phyloP scores from a whole-genome alignment of 2,797 vertebrate species.

The Onychomys leucogaster region DNA sequence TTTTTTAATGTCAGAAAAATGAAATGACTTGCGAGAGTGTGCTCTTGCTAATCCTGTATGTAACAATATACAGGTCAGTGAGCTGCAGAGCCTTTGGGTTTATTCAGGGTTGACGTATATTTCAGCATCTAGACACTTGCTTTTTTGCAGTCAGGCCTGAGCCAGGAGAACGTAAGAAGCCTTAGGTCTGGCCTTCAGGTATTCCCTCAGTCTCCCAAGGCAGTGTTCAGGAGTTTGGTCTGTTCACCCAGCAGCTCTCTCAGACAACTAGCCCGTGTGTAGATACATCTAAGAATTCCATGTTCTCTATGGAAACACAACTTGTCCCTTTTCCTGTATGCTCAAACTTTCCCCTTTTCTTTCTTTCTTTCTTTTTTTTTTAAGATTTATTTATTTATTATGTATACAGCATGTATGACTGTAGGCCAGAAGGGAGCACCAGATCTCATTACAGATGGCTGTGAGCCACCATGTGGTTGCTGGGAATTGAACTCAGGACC shows the following conservation, averaged over 20 bases:
- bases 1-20: conserved; percentile 36
- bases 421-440: no score
- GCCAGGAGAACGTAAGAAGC: neutral
- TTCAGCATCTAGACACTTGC: conserved; percentile 33
- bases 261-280: neutral
- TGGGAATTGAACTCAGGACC: no score
- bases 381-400: no score
- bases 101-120: neutral
- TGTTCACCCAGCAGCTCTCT: neutral
- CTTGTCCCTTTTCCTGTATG: neutral
- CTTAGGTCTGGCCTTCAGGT: neutral
- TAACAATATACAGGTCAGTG: neutral
- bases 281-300: neutral
- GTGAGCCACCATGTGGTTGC: no score
- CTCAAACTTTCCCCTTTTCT: neutral
- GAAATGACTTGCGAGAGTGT: conserved; percentile 3
- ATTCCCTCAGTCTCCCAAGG: neutral
- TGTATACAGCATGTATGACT: no score
- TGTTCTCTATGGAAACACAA: conserved; percentile 28
- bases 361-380: no score
- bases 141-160: neutral
- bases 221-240: neutral
- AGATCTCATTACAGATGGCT: no score
- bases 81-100: neutral
- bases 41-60: neutral